Evolutionary conservation across 2,888 invertebrate genomes (phyloP), one percentile per base, ranked within the genome.

Genomic region (Zootermopsis nevadensis): DNA sequence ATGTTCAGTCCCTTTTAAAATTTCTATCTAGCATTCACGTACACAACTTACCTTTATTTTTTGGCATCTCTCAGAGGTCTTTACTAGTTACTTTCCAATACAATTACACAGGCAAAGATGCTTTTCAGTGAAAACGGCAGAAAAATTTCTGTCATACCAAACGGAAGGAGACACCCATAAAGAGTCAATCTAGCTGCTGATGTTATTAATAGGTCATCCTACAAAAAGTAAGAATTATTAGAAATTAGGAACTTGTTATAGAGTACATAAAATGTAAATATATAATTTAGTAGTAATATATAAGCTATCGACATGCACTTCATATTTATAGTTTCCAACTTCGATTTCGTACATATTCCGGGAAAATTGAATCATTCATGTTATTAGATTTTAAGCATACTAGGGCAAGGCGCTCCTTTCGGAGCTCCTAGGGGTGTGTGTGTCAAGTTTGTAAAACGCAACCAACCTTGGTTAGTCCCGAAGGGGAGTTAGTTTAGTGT

Each of bases 41-140:
- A 33, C 24, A 80, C 67, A 42, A 87, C 88, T 88, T 88, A 92
- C 92, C 92, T 88, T 92, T 92, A 91, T 92, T 92, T 88, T 92
- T 92, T 89, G 92, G 92, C 92, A 92, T 92, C 22, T 83, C 82
- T 81, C 38, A 53, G 38, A 38, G 42, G 67, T 55, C 55, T 60
- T 27, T 35, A 12, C 24, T 66, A 48, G 15, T 24, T 69, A 35
- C 12, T 38, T 48, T 77, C 24, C 31, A 33, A 42, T 72, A 81
- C 35, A 83, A 67, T 85, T 85, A 85, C 12, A 82, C 79, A 42
- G 83, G 83, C 33, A 83, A 55, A 80, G 83, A 66, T 72, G 42
- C 80, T 81, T 82, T 80, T 77, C 35, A 35, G 72, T 35, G 77
- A 83, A 85, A 82, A 82, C 66, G 83, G 77, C 53, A 38, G 27